Base-by-base conservation (phyloP, 92 coral and sea anemone species). In the Actinernus sp. region DNA sequence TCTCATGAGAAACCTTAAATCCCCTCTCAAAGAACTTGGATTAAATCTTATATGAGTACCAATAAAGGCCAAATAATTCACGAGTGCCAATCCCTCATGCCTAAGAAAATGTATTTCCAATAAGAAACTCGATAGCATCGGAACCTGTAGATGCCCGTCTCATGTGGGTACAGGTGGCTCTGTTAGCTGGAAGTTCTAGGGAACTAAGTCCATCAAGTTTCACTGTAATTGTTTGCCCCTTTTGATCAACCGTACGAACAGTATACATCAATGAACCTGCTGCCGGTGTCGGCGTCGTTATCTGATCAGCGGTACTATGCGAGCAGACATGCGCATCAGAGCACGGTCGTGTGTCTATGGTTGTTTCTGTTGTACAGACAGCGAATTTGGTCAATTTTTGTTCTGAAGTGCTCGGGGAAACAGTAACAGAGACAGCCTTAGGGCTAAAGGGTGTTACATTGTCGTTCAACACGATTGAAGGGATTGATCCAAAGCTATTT, bases 81-180 rank as follows among this genome's bases (percentile, higher is more conserved):
- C n/a, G n/a, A n/a, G n/a, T n/a, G n/a, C n/a, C n/a, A n/a, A n/a
- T n/a, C n/a, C n/a, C n/a, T n/a, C n/a, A n/a, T n/a, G n/a, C n/a
- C n/a, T n/a, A n/a, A n/a, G n/a, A n/a, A n/a, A n/a, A n/a, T n/a
- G n/a, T n/a, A n/a, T n/a, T n/a, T n/a, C n/a, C n/a, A n/a, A n/a
- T n/a, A n/a, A 58, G 31, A 59, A 74, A 58, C 37, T 78, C 78
- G 26, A 83, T 68, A 3, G 74, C 85, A 8, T 85, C 87, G 17
- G 96, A 90, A 0, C 92, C 96, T 4, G 96, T 90, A 1, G 96
- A 90, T 10, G 92, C 80, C 4, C 92, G 83, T 12, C 92, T 81
- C 52, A 85, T 57, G 26, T 82, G 71, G 28, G 47, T 41, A 48
- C 79, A 48, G 27, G 82, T 36, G 16, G 78, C 74, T 44, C 73